Base-by-base conservation (phyloP, 2,113 vertebrate species). In the Steatornis caripensis region DNA sequence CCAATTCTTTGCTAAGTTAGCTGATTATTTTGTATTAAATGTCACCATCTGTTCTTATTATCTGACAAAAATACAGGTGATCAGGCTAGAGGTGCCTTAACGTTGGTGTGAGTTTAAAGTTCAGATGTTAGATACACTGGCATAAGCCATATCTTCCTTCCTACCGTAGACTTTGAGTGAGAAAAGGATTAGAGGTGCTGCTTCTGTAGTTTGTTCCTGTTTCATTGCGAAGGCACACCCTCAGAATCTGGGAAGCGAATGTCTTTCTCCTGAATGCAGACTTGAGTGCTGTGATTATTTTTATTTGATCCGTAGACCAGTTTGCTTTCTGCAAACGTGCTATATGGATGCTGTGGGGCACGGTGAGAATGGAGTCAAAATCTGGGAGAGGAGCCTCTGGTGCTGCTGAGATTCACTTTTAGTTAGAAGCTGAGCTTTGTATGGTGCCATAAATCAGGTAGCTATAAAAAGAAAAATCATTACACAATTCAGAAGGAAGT, bases 111-210 rank as follows among this genome's bases (percentile, higher is more conserved):
- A 95, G 83, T 95, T 97, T 92, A 93, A 92, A 97, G 96, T 93
- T 97, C 95, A 98, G 86, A 94, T 91, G 79, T 81, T 89, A 95
- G 89, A 94, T 95, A 93, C 29, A 65, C 86, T 94, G 95, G 69
- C 66, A 93, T 93, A 76, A 96, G 81, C 82, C 2, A 0, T 49
- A 58, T 96, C 97, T 98, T 98, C 97, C 97, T 98, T 98, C 97
- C 97, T 97, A 97, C 95, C 96, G 97, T 95, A 97, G 97, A 98
- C 97, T 89, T 90, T 78, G 72, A 97, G 89, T 90, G 93, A 93
- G 93, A 96, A 97, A 96, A 95, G 78, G 94, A 95, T 93, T 97
- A 77, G 96, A 97, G 91, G 84, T 96, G 74, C 95, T 97, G 88
- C 97, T 97, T 97, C 93, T 98, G 95, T 78, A 66, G 37, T 86